These are phyloP conservation scores for Indicator indicator DNA, from an alignment of 2,113 vertebrate genomes.

Conservation along the genomic window DNA sequence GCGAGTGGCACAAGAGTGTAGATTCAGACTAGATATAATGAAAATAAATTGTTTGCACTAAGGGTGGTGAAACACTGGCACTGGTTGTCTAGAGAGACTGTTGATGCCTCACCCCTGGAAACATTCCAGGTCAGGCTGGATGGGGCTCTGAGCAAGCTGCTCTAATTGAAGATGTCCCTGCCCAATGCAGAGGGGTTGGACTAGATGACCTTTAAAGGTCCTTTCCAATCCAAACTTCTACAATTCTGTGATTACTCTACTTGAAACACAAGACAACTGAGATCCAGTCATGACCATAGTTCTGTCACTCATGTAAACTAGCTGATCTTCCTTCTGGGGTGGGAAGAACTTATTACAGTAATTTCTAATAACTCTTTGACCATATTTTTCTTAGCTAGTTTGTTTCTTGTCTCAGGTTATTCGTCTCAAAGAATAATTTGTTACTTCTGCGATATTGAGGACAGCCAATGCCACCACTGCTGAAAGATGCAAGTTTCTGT, in stretches of 20 bases:
- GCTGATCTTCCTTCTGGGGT: not conserved
- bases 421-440: not conserved
- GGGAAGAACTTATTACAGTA: not conserved
- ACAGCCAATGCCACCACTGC: not conserved
- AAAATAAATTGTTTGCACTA: too few relatives aligned
- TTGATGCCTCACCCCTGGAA: too few relatives aligned
- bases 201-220: too few relatives aligned
- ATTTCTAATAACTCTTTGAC: not conserved
- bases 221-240: too few relatives aligned
- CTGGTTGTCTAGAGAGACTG: too few relatives aligned
- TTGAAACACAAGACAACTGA: not conserved
- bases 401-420: not conserved
- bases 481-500: not conserved
- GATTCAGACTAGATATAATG: too few relatives aligned
- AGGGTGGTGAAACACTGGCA: too few relatives aligned
- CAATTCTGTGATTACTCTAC: not conserved
- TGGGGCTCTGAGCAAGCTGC: too few relatives aligned
- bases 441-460: not conserved
- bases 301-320: not conserved
- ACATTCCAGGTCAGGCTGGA: too few relatives aligned
- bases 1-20: not conserved
- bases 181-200: too few relatives aligned
- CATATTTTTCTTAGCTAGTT: not conserved
- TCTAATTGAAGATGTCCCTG: too few relatives aligned
- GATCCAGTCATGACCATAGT: not conserved